Base-by-base conservation (phyloP, 35 echinoderm and acorn worm species). In the Diadema setosum region DNA sequence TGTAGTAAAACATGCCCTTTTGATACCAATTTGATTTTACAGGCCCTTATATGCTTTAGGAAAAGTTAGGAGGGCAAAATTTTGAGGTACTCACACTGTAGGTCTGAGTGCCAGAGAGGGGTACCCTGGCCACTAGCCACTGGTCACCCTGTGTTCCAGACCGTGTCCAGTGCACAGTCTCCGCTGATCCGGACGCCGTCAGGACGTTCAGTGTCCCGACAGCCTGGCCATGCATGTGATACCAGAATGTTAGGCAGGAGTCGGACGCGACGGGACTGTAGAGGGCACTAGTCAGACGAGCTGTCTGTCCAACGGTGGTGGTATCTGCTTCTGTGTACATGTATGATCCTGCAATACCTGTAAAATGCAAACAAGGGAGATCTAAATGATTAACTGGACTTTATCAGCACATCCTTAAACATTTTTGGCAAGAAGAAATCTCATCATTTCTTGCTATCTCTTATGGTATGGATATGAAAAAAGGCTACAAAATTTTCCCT, bases 161-260 rank as follows among this genome's bases (percentile, higher is more conserved):
- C 45, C 73, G 58, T 21, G 73, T 64, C 90, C 90, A 92, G 15
- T 81, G 31, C 8, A 84, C 73, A 21, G 48, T 70, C 15, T 44
- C 84, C 3, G 59, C 33, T 5, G 85, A 23, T 14, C 90, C 90
- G 24, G 45, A 29, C 3, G 39, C 42, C 39, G 5, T 14, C 70
- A 40, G 12, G 35, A 76, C 39, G 39, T 76, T 76, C n/a, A 76
- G 1, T 32, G 27, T 42, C 33, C 95, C 95, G 0, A 91, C 83
- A 27, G 84, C 52, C 17, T 43, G 65, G 52, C 95, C 95, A 85
- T 98, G 93, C 91, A 98, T 93, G 41, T 98, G 88, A 65, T 98
- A 98, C 95, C 95, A 98, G 70, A 98, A 98, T 29, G 80, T 60
- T 12, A 98, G 46, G 34, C 95, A 98, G 39, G 80, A 70, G 9